Conservation (phyloP, 1,140 invertebrate genomes). For the Helicoverpa zea region DNA sequence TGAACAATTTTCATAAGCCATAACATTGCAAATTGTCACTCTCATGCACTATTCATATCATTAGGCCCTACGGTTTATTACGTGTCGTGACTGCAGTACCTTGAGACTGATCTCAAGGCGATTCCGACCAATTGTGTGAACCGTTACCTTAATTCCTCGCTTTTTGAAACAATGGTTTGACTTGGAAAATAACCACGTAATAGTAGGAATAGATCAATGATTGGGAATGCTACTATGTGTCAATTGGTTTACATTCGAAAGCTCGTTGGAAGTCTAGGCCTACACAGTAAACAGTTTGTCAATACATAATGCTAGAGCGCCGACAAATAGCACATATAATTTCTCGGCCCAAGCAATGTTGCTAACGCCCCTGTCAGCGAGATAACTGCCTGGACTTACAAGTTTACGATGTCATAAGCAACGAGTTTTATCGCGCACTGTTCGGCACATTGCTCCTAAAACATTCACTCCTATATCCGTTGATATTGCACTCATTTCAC, state of each 20-base stretch:
- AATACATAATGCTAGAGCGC: conserved; percentile 29
- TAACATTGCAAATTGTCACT: conserved; percentile 40
- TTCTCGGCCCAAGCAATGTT: conserved; percentile 33
- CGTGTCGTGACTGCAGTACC: conserved; percentile 23
- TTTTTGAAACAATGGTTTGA: conserved; percentile 21
- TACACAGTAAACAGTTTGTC: conserved; percentile 15
- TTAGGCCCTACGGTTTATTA: conserved; percentile 39
- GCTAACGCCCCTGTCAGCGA: conserved; percentile 46
- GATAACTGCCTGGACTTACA: conserved; percentile 44
- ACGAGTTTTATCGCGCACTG: conserved; percentile 43
- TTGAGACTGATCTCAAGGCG: conserved; percentile 34
- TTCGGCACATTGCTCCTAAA: conserved; percentile 36
- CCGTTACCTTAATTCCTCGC: neutral
- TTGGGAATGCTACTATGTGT: neutral
- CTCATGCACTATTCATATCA: conserved; percentile 42
- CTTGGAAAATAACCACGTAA: neutral
- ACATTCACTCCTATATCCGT: conserved; percentile 39
- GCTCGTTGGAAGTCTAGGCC: neutral
- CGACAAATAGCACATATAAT: conserved; percentile 51
- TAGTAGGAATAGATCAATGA: neutral
- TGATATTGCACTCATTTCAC: conserved; percentile 44
- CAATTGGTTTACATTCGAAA: neutral
- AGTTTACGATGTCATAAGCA: conserved; percentile 52
- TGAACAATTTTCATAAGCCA: conserved; percentile 18
- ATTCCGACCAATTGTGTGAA: conserved; percentile 12